phyloP scores from a whole-genome alignment of 2,797 vertebrate genomes.

The Tapera naevia region DNA sequence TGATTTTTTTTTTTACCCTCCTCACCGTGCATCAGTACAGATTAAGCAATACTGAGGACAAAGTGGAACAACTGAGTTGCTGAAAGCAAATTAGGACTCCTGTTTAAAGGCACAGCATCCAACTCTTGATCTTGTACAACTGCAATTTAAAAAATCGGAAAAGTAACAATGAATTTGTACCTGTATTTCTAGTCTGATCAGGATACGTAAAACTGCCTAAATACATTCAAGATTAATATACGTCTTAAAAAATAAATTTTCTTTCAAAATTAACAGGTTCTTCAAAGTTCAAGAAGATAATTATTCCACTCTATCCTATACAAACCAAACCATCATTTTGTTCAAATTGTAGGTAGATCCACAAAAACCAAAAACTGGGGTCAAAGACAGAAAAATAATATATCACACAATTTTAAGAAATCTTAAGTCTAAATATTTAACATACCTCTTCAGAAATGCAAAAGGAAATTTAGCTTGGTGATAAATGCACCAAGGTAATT shows the following conservation, averaged over 20 bases:
- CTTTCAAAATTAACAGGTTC: neutral
- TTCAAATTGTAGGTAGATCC: neutral
- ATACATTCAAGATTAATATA: neutral
- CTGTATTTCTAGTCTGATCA: neutral
- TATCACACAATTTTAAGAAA: neutral
- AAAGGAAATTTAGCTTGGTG: neutral
- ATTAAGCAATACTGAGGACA: slow-evolving; percentile 43
- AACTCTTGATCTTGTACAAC: neutral
- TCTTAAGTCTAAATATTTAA: neutral
- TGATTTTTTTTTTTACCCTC: neutral
- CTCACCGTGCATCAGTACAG: neutral
- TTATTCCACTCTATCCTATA: neutral
- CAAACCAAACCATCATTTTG: neutral
- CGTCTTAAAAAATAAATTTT: neutral
- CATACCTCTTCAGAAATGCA: neutral
- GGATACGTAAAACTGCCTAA: neutral
- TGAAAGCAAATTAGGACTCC: slow-evolving; percentile 60
- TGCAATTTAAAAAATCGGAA: neutral
- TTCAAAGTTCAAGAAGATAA: neutral
- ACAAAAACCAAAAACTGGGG: neutral
- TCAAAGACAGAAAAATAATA: neutral
- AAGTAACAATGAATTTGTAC: neutral
- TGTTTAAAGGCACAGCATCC: slow-evolving; percentile 52
- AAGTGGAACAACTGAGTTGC: slow-evolving; percentile 41
- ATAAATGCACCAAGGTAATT: neutral